Base-by-base conservation (phyloP, 1,140 invertebrate species). In the Dendroctonus ponderosae region DNA sequence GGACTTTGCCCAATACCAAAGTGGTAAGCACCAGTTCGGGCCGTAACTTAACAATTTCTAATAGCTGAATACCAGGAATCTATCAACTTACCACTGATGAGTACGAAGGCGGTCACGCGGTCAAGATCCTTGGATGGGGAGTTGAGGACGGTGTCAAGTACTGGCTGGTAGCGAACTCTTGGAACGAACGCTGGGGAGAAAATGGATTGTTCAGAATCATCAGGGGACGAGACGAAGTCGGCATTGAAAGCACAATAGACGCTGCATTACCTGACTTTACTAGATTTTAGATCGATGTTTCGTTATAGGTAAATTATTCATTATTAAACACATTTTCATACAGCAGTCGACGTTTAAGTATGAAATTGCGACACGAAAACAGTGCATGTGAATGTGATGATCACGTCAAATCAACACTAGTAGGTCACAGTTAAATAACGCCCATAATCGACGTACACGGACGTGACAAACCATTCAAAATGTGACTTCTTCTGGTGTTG, bases 151-250 rank as follows among this genome's bases (percentile, higher is more conserved):
- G 84, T 0, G 83, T 82, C 49, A 88, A 89, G 42, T 97, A 95
- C 75, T 97, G 94, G 94, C 82, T 93, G 2, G 85, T 93, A 70
- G 92, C 90, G 54, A 97, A 97, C 81, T 94, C 91, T 0, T 96
- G 93, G 93, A 95, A 95, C 77, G 80, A 81, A 7, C 91, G 93
- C 72, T 96, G 93, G 93, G 92, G 87, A 12, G 83, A 87, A 75
- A 82, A 86, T 77, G 92, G 94, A 6, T 90, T 86, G 78, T 96
- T 96, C 83, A 92, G 92, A 76, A 94, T 96, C 51, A 77, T 89
- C 6, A 82, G 93, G 71, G 93, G 93, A n/a, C 76, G 80, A 51
- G 85, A 95, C 80, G 90, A 95, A 71, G 94, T 92, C 78, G 92
- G 91, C 26, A 94, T 95, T 73, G 93, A 96, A 79, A 83, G 83